Evolutionary conservation across 2,888 invertebrate genomes (phyloP).

Genomic region (Ormia ochracea): DNA sequence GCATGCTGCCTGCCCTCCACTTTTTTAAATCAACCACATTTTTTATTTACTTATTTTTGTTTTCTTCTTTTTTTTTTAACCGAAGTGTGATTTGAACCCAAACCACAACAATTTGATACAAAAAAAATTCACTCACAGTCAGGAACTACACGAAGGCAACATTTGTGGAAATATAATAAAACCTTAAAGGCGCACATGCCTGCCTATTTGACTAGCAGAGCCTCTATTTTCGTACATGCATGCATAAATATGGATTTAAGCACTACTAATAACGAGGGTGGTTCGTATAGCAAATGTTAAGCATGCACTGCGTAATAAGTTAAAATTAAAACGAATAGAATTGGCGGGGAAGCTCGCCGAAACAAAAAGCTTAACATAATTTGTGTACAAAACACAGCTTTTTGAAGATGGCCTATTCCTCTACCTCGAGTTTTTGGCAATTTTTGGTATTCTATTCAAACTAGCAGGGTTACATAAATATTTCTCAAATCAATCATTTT

Average conservation of each 20-base stretch:
- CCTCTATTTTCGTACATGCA: constrained; percentile 11
- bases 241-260: constrained; percentile 4
- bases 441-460: too few species aligned
- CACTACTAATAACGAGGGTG: constrained; percentile 10
- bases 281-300: too few species aligned
- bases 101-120: constrained; percentile 58
- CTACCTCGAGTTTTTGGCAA: too few species aligned
- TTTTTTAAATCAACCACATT: constrained; percentile 28
- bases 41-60: too few species aligned
- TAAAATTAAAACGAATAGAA: too few species aligned
- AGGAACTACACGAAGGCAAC: constrained; percentile 22
- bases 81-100: constrained; percentile 60
- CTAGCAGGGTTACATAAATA: too few species aligned
- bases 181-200: constrained; percentile 61
- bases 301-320: too few species aligned
- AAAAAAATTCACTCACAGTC: constrained; percentile 12
- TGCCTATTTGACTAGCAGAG: constrained; percentile 49
- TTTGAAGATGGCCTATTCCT: too few species aligned
- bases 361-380: too few species aligned
- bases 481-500: too few species aligned
- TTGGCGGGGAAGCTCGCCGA: too few species aligned
- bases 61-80: constrained; percentile 29
- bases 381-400: too few species aligned
- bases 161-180: constrained; percentile 36
- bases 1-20: not conserved